Percentiles rank a stretch among this genome's conserved stretches.
These are phyloP conservation scores for Oryzias sinensis DNA, from an alignment of 2,797 vertebrate genomes.

Conservation along the genomic window DNA sequence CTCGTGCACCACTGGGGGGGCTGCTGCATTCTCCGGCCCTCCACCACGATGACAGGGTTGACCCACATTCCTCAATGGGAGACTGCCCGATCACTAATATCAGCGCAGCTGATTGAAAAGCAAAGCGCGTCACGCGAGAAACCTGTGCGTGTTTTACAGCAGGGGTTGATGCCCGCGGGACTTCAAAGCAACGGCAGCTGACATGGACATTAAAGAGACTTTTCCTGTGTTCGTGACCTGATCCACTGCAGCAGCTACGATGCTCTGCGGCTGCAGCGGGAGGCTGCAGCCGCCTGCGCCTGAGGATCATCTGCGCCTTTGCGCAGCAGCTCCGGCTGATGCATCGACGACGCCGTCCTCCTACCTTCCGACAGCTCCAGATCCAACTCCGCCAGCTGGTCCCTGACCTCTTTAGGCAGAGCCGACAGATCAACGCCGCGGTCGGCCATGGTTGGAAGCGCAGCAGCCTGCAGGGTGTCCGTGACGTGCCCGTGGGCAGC, in stretches of 20 bases:
- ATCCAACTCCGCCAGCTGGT: conserved; percentile 96
- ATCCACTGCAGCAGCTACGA: conserved; percentile 41
- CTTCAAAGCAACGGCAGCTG: background rate
- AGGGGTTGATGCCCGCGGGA: background rate
- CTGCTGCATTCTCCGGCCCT: conserved; percentile 14
- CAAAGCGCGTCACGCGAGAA: conserved; percentile 12
- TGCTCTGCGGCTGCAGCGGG: background rate
- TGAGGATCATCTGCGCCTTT: too few relatives aligned
- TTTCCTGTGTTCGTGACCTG: conserved; percentile 38
- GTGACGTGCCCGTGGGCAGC: conserved; percentile 16
- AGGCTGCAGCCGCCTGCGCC: background rate
- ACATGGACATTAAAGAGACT: conserved; percentile 22
- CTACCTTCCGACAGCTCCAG: conserved; percentile 96
- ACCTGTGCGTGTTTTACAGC: background rate
- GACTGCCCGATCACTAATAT: conserved; percentile 6
- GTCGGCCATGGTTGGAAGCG: conserved; percentile 80
- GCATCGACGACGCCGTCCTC: conserved; percentile 20
- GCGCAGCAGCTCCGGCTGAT: conserved; percentile 9
- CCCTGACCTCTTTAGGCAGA: conserved; percentile 91
- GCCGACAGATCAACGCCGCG: conserved; percentile 83
- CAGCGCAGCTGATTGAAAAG: background rate
- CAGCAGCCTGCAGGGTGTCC: conserved; percentile 44
- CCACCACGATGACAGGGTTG: conserved; percentile 36
- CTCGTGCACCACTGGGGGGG: conserved; percentile 18
- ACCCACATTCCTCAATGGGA: conserved; percentile 58